A percentile compares a stretch with the other conserved stretches of the same genome.
phyloP scores from a whole-genome alignment of 1,140 invertebrate species.

The Mercenaria mercenaria region DNA sequence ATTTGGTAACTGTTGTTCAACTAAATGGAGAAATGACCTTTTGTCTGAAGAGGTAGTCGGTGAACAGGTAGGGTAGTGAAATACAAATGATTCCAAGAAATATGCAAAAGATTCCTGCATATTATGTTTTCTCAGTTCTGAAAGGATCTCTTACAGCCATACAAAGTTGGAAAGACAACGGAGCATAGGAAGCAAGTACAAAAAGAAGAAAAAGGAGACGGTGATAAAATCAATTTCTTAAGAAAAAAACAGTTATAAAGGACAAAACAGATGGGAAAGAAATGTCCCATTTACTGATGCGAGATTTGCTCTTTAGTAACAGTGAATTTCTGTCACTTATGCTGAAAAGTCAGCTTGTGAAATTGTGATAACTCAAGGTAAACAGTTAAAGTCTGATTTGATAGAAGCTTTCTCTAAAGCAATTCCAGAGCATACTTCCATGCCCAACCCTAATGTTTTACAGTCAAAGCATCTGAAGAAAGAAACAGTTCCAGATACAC shows the following conservation, averaged over 20 bases:
- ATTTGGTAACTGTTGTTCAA: neutral
- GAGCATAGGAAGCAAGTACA: neutral
- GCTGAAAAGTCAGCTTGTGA: neutral
- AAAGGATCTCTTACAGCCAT: neutral
- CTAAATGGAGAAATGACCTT: neutral
- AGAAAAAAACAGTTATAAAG: neutral
- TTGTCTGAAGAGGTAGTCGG: neutral
- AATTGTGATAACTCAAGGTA: neutral
- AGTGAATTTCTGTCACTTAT: neutral
- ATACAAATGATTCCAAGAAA: neutral
- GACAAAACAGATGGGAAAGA: neutral
- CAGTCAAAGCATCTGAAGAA: neutral
- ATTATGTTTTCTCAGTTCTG: neutral
- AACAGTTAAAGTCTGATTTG: neutral
- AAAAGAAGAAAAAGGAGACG: neutral
- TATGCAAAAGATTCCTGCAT: neutral
- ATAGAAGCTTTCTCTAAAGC: too few relatives aligned
- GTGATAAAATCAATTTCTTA: neutral
- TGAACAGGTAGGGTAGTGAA: neutral
- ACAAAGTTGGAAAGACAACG: constrained; percentile 3
- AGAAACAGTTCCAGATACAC: neutral
- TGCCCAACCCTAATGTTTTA: neutral
- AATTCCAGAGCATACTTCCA: too few relatives aligned
- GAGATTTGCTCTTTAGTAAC: neutral
- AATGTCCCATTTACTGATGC: neutral